phyloP scores from a whole-genome alignment of 2,888 invertebrate species.

The Polylopha cassiicola region DNA sequence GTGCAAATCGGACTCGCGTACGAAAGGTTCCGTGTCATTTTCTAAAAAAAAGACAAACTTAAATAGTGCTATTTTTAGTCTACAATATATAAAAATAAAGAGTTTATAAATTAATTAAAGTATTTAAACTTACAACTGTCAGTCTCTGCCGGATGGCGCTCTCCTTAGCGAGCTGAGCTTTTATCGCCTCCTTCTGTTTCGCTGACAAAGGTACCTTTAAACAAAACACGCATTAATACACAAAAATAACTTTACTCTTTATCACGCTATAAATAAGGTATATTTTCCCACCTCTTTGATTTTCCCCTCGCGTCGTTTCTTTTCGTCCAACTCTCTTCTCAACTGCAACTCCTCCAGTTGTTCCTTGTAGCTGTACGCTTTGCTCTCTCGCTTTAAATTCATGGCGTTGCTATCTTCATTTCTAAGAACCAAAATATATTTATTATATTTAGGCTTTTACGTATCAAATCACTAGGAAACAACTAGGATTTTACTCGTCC shows the following conservation, averaged over 20 bases:
- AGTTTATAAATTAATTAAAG: background rate
- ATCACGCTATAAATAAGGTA: background rate
- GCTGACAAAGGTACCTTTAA: slow-evolving; percentile 72
- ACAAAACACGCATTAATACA: slow-evolving; percentile 11
- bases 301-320: slow-evolving; percentile 87
- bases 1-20: too few relatives aligned
- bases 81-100: background rate
- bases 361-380: slow-evolving; percentile 97
- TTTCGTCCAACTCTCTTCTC: slow-evolving; percentile 94
- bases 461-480: too few relatives aligned
- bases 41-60: too few relatives aligned
- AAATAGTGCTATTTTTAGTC: background rate
- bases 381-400: slow-evolving; percentile 96
- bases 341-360: slow-evolving; percentile 96
- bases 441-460: slow-evolving; percentile 6
- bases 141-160: slow-evolving; percentile 84
- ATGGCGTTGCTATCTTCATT: slow-evolving; percentile 73
- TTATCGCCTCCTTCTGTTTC: slow-evolving; percentile 95
- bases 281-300: slow-evolving; percentile 72
- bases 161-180: slow-evolving; percentile 91
- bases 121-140: slow-evolving; percentile 64
- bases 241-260: background rate
- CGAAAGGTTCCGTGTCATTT: too few relatives aligned
- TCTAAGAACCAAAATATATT: slow-evolving; percentile 34
- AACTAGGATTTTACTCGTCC: too few relatives aligned